Conservation (phyloP, 2,888 invertebrate species). For the Hirtodrosophila histrioides region DNA sequence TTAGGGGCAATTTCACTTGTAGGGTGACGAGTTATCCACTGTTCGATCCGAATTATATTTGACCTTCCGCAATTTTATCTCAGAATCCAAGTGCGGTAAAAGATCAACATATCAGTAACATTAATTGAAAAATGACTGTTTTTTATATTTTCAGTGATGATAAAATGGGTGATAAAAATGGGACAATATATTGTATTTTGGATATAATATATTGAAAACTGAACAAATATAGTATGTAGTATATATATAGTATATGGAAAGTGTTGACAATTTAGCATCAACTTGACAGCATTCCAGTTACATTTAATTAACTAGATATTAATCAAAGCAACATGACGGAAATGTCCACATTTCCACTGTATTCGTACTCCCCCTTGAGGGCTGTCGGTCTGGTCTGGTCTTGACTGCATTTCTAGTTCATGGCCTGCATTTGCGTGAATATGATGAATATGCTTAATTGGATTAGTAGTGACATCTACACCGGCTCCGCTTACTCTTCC, state of each 20-base stretch:
- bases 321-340: conserved; percentile 73
- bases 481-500: conserved; percentile 31
- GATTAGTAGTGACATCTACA: conserved; percentile 61
- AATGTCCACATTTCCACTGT: conserved; percentile 50
- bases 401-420: conserved; percentile 64
- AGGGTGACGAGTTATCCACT: too few species aligned
- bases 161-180: too few species aligned
- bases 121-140: too few species aligned
- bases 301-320: conserved; percentile 63
- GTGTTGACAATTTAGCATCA: conserved; percentile 16
- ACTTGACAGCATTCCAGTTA: conserved; percentile 23
- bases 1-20: too few species aligned
- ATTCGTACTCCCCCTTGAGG: conserved; percentile 16
- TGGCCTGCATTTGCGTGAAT: conserved; percentile 71
- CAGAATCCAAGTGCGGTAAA: too few species aligned
- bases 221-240: conserved; percentile 1
- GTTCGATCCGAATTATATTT: too few species aligned
- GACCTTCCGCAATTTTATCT: too few species aligned
- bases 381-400: conserved; percentile 17
- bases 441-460: conserved; percentile 75
- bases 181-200: not conserved
- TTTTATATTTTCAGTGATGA: too few species aligned
- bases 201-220: conserved; percentile 6
- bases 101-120: too few species aligned
- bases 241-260: conserved; percentile 10